Evolutionary conservation across 2,797 vertebrate genomes (phyloP), one percentile per base, ranked within the genome.

Genomic region (Gymnocypris eckloni): DNA sequence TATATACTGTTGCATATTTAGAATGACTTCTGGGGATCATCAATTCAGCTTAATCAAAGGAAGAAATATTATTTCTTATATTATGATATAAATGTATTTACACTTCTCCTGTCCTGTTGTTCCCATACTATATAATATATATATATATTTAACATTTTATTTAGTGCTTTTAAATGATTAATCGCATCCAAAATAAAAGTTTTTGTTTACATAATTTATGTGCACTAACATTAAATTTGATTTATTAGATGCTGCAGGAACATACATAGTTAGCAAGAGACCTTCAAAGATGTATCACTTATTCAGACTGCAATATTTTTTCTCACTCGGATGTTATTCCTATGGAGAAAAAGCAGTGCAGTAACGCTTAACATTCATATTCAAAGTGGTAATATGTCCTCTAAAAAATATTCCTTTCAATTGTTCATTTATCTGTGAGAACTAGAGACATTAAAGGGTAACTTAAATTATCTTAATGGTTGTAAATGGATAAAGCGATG

Each of bases 221-320:
- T n/a, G n/a, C n/a, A n/a, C n/a, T n/a, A n/a, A n/a, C n/a, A n/a
- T 37, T 1, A 0, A 1, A 54, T 4, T 2, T 1, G 0, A 52
- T 52, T 33, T 6, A 75, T 33, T 37, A 37, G 5, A 37, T 37
- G 28, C 50, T 13, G 28, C 18, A 76, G 28, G 13, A 37, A 37
- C 4, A 1, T 10, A 28, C 45, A 16, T 4, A 48, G 37, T 76
- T 22, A 56, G 6, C 50, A 77, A 56, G 0, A 4, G 15, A 39
- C 12, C 4, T 33, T 15, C 33, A 81, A 69, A 82, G 50, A 28
- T 20, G 1, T 15, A 61, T 4, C 0, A 59, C 13, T 37, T 33
- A 33, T 25, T 4, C 69, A 61, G 43, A 20, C 69, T 33, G 1
- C 37, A 71, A 15, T n/a, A 9, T 20, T 72, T 69, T 12, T 20